Evolutionary conservation across 2,113 vertebrate genomes (phyloP).

Genomic region (Drymodes brunneopygia): DNA sequence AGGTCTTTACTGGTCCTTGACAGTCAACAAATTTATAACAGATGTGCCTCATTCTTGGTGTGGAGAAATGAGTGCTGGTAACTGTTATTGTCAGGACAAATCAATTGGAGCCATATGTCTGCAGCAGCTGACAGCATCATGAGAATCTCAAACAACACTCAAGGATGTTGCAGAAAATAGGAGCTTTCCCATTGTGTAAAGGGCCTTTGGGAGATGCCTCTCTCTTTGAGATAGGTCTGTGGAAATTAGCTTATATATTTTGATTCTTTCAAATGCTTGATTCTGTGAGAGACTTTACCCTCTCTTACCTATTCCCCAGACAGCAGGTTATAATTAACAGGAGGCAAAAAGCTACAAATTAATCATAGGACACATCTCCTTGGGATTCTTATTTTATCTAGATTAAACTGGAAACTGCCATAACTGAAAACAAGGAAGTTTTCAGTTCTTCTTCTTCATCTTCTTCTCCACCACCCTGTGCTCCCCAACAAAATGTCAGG

Average conservation of each 20-base stretch:
- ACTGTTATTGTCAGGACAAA: slow-evolving; percentile 58
- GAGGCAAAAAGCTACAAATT: slow-evolving; percentile 34
- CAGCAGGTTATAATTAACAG: slow-evolving; percentile 12
- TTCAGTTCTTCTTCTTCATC: neutral
- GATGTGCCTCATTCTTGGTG: slow-evolving; percentile 74
- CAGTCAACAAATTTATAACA: slow-evolving; percentile 78
- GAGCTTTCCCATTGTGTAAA: neutral
- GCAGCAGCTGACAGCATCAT: slow-evolving; percentile 50
- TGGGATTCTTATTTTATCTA: neutral
- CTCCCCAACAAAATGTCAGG: neutral
- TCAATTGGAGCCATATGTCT: slow-evolving; percentile 65
- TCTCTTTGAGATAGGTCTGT: neutral
- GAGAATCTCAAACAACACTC: slow-evolving; percentile 36
- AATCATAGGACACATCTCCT: slow-evolving; percentile 31
- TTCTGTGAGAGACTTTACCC: neutral
- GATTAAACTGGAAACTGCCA: neutral
- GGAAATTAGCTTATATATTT: slow-evolving; percentile 14
- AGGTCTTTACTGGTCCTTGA: slow-evolving; percentile 73
- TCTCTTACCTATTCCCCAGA: neutral
- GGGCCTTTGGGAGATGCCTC: slow-evolving; percentile 6
- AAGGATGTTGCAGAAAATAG: slow-evolving; percentile 24
- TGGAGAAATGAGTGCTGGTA: slow-evolving; percentile 68
- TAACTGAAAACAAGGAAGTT: neutral
- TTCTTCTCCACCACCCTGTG: neutral
- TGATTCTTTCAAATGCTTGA: neutral